Conservation (phyloP, 2,797 vertebrate genomes). For the Loriculus beryllinus region DNA sequence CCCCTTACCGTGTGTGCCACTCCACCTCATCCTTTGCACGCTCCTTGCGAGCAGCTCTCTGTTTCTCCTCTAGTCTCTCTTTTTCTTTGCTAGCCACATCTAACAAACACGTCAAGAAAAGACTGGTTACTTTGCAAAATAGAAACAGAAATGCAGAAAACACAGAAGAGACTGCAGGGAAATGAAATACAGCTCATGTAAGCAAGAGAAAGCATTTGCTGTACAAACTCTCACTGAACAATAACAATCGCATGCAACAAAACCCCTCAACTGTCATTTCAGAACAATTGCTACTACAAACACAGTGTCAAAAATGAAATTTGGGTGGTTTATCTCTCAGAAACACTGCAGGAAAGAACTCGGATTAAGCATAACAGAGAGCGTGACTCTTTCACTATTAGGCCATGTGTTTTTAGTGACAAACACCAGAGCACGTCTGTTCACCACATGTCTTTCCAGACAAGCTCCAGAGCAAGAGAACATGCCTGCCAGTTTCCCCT, state of each 20-base stretch:
- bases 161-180: background rate
- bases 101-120: constrained; percentile 62
- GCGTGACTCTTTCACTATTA: background rate
- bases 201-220: background rate
- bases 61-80: constrained; percentile 94
- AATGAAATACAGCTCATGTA: background rate
- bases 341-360: background rate
- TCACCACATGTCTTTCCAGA: background rate
- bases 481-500: background rate
- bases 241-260: background rate
- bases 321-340: background rate
- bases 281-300: background rate
- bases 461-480: background rate
- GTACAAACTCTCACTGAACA: background rate
- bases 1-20: constrained; percentile 88
- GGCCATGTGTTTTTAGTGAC: background rate
- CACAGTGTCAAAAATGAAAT: background rate
- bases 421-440: background rate
- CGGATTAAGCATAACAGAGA: background rate
- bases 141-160: background rate
- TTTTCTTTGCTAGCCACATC: constrained; percentile 91
- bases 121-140: background rate
- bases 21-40: constrained; percentile 83
- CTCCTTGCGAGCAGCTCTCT: constrained; percentile 88
- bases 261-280: background rate